A percentile compares a stretch with the other conserved stretches of the same genome.
phyloP scores from a whole-genome alignment of 2,113 vertebrate species.

The Xyrauchen texanus region DNA sequence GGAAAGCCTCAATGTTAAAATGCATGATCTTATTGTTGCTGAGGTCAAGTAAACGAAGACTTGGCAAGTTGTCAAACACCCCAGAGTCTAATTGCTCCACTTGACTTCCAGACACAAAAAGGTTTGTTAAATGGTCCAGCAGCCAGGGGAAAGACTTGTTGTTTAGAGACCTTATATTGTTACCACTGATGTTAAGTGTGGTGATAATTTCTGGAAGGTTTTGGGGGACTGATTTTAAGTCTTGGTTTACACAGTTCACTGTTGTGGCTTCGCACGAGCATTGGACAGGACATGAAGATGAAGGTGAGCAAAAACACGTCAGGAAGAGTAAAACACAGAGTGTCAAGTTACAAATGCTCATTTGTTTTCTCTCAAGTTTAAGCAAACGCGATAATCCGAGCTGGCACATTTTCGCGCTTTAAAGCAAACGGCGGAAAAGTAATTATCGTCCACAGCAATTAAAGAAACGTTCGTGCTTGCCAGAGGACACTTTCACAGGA shows the following conservation, averaged over 20 bases:
- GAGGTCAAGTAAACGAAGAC: conserved; percentile 82
- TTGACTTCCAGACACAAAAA: conserved; percentile 83
- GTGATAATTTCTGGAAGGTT: conserved; percentile 79
- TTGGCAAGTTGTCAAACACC: conserved; percentile 80
- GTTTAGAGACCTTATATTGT: conserved; percentile 71
- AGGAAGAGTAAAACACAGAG: conserved; percentile 62
- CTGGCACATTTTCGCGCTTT: conserved; percentile 30
- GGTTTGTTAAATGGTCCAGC: conserved; percentile 75
- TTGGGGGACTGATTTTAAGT: conserved; percentile 78
- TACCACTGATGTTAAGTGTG: conserved; percentile 83
- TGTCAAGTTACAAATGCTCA: conserved; percentile 29
- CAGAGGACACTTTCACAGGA: neutral
- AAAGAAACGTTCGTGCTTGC: neutral
- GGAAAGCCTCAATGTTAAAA: conserved; percentile 77
- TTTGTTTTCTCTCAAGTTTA: conserved; percentile 38
- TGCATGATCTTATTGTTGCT: conserved; percentile 80
- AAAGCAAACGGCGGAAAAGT: conserved; percentile 11
- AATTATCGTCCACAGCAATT: neutral
- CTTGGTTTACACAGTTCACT: conserved; percentile 84
- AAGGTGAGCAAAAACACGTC: conserved; percentile 27
- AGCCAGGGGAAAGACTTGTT: conserved; percentile 75
- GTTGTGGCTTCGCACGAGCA: conserved; percentile 84
- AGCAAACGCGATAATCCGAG: conserved; percentile 44
- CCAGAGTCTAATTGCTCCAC: conserved; percentile 74
- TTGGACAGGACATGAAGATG: conserved; percentile 73